Evolutionary conservation across 92 coral and sea anemone genomes (phyloP).

Genomic region (Actinostola sp.): DNA sequence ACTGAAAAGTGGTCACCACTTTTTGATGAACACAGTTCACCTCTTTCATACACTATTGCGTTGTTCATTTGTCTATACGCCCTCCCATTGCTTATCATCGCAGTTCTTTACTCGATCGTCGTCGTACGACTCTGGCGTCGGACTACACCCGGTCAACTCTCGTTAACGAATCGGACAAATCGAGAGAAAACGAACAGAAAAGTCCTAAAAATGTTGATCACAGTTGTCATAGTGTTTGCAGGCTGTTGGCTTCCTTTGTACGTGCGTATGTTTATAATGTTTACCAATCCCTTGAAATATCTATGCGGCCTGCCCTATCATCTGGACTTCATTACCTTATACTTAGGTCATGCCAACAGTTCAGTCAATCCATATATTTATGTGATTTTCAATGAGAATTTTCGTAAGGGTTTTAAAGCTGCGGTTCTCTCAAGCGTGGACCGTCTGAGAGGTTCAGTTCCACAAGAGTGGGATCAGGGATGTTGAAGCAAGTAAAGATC

Average conservation of each 20-base stretch:
- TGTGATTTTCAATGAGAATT: conserved; percentile 78
- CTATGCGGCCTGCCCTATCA: conserved; percentile 76
- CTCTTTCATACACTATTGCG: conserved; percentile 64
- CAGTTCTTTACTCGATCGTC: conserved; percentile 54
- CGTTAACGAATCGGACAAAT: conserved; percentile 44
- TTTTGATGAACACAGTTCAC: conserved; percentile 53
- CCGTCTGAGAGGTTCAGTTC: conserved; percentile 20
- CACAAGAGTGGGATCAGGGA: background rate
- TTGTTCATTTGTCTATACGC: conserved; percentile 64
- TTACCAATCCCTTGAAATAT: conserved; percentile 43
- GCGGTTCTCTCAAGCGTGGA: conserved; percentile 19
- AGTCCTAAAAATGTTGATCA: conserved; percentile 71
- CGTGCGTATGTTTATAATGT: conserved; percentile 75
- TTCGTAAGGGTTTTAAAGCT: conserved; percentile 61
- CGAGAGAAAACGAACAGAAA: conserved; percentile 64
- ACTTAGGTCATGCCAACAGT: conserved; percentile 77
- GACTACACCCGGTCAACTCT: conserved; percentile 63
- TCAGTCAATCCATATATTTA: conserved; percentile 75
- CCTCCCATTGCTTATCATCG: conserved; percentile 56
- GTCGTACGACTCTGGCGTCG: conserved; percentile 68
- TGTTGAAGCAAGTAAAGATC: background rate
- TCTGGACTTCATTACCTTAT: conserved; percentile 68
- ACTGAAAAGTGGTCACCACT: conserved; percentile 64
- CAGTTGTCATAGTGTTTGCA: conserved; percentile 78
- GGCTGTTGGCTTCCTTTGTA: conserved; percentile 78